Conservation (phyloP, 1,140 invertebrate genomes). For the Euborellia annulipes region DNA sequence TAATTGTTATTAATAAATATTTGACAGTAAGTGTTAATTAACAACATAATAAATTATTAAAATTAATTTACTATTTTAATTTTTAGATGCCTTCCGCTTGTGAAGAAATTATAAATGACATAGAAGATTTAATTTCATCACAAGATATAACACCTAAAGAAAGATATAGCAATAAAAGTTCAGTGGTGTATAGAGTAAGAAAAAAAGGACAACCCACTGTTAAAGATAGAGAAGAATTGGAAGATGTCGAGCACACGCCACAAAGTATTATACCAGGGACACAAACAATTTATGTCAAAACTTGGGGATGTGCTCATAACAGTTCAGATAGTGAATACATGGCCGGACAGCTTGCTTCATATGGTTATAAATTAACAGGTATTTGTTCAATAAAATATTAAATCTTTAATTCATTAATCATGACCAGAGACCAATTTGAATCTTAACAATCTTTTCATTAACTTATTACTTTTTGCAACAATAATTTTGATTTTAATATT, state of each 20-base stretch:
- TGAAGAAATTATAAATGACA: constrained; percentile 53
- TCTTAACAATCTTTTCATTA: too few species aligned
- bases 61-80: too few species aligned
- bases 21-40: too few species aligned
- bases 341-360: constrained; percentile 78
- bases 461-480: too few species aligned
- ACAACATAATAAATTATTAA: too few species aligned
- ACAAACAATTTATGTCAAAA: constrained; percentile 83
- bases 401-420: too few species aligned
- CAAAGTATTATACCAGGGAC: constrained; percentile 68
- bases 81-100: constrained; percentile 38
- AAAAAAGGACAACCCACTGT: constrained; percentile 24
- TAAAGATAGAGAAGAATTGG: constrained; percentile 20
- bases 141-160: constrained; percentile 61
- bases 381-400: constrained; percentile 12
- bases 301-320: constrained; percentile 97
- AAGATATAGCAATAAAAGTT: constrained; percentile 48
- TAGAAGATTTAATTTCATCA: constrained; percentile 62
- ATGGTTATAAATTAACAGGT: constrained; percentile 70
- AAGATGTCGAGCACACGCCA: constrained; percentile 24
- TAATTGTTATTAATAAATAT: too few species aligned
- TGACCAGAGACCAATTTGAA: too few species aligned
- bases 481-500: constrained; percentile 4
- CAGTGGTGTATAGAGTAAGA: constrained; percentile 42
- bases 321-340: constrained; percentile 95